A percentile compares a stretch with the other conserved stretches of the same genome.
phyloP scores from a whole-genome alignment of 2,113 vertebrate species.

The Nycticebus coucang region DNA sequence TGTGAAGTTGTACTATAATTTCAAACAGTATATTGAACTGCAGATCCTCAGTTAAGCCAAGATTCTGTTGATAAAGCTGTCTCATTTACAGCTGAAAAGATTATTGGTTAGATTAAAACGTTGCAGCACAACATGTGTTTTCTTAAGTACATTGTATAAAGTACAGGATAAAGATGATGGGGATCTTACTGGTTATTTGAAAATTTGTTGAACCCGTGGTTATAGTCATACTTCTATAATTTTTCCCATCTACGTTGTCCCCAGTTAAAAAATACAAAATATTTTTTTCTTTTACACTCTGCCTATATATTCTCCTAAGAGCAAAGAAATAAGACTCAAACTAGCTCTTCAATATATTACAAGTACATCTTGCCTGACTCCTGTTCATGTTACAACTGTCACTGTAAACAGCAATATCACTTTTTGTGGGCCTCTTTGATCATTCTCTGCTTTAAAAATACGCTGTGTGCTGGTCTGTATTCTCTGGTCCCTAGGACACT shows the following conservation, averaged over 20 bases:
- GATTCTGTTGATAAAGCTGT: constrained; percentile 38
- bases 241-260: constrained; percentile 8
- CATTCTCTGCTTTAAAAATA: neutral
- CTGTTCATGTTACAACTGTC: neutral
- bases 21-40: neutral
- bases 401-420: neutral
- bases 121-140: neutral
- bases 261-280: neutral
- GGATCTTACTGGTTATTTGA: neutral
- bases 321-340: constrained; percentile 7
- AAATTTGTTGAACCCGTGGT: neutral
- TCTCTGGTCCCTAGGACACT: neutral
- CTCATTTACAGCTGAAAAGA: constrained; percentile 21
- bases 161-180: neutral
- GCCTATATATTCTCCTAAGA: neutral
- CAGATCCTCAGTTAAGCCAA: constrained; percentile 31
- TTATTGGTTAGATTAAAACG: neutral
- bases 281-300: neutral
- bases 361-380: neutral
- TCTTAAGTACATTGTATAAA: neutral
- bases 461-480: neutral
- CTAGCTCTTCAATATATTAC: neutral
- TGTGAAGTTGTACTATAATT: constrained; percentile 24
- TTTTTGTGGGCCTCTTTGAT: neutral
- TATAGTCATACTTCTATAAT: neutral